These are phyloP conservation scores for Alouatta palliata DNA, from an alignment of 2,113 vertebrate genomes.

Conservation along the genomic window DNA sequence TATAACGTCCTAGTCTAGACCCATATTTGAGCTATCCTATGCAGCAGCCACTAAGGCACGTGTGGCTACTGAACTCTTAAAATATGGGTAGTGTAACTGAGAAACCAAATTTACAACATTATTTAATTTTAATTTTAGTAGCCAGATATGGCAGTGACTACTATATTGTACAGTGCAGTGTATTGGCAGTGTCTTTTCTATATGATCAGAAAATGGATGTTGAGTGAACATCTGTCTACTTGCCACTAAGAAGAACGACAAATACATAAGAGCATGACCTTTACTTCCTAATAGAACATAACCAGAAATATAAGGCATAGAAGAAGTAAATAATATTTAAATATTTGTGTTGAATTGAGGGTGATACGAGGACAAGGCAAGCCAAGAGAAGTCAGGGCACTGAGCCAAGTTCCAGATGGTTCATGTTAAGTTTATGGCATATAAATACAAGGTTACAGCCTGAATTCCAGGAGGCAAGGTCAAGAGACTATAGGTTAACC, in stretches of 20 bases:
- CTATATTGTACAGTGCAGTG: not conserved
- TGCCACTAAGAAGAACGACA: conserved; percentile 33
- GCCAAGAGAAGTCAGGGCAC: not conserved
- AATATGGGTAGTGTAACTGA: not conserved
- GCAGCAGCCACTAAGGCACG: not conserved
- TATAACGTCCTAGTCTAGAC: not conserved
- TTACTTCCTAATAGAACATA: not conserved
- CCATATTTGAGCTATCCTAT: not conserved
- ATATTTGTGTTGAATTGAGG: not conserved
- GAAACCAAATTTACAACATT: not conserved
- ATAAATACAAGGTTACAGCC: not conserved
- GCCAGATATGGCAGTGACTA: not conserved
- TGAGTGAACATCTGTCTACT: not conserved
- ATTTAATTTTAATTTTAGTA: conserved; percentile 9
- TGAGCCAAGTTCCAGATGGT: not conserved
- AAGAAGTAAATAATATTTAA: not conserved
- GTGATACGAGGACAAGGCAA: not conserved
- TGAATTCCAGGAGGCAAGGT: not conserved
- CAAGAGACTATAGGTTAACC: not conserved
- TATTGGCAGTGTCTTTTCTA: not conserved
- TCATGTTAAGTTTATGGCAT: not conserved
- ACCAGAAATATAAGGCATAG: not conserved
- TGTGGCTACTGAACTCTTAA: not conserved
- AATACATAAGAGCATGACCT: not conserved
- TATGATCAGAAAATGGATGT: conserved; percentile 30